phyloP scores from a whole-genome alignment of 2,888 invertebrate genomes.

The Petrolisthes manimaculis region DNA sequence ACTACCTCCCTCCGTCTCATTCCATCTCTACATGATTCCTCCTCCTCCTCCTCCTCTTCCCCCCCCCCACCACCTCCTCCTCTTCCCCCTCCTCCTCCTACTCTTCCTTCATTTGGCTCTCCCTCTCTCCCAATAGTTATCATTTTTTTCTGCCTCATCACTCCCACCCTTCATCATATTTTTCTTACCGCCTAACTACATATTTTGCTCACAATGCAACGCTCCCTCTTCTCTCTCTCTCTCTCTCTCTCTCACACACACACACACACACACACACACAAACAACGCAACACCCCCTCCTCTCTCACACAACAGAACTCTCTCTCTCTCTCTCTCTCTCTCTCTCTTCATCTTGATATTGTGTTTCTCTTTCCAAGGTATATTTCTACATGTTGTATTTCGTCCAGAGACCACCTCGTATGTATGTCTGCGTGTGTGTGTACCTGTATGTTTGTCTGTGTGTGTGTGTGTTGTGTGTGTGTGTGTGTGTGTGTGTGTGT shows the following conservation, averaged over 20 bases:
- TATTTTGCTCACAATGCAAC: too few relatives aligned
- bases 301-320: background rate
- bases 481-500: too few relatives aligned
- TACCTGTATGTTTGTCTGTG: too few relatives aligned
- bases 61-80: background rate
- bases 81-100: background rate
- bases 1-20: background rate
- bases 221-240: background rate
- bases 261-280: conserved; percentile 1
- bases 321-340: background rate
- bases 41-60: background rate
- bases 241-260: background rate
- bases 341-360: too few relatives aligned
- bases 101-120: background rate
- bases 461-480: too few relatives aligned
- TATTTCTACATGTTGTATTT: too few relatives aligned
- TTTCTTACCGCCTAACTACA: too few relatives aligned
- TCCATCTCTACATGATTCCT: too few relatives aligned
- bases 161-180: background rate
- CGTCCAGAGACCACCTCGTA: too few relatives aligned
- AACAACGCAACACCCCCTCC: background rate
- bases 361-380: too few relatives aligned
- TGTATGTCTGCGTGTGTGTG: too few relatives aligned
- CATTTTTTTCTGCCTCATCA: background rate
- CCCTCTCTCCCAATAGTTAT: background rate